phyloP scores from a whole-genome alignment of 1,140 invertebrate genomes.

The Subanguina moxae region DNA sequence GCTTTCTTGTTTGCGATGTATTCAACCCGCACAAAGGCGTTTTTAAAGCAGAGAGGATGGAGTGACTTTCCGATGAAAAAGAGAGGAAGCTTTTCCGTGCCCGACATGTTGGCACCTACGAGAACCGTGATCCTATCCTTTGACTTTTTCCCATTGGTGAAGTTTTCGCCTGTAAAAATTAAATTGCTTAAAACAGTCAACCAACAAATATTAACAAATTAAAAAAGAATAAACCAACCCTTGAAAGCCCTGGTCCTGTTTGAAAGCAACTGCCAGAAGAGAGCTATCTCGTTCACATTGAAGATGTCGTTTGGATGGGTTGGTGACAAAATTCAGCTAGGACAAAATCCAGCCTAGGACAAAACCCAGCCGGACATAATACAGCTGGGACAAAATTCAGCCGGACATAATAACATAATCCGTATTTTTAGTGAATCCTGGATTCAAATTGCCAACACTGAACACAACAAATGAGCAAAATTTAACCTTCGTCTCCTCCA shows the following conservation, averaged over 20 bases:
- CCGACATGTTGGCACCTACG: conserved; percentile 60
- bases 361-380: too few relatives aligned
- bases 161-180: conserved; percentile 1
- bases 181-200: not conserved
- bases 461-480: too few relatives aligned
- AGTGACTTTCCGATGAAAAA: conserved; percentile 62
- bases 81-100: conserved; percentile 61
- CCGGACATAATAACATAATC: too few relatives aligned
- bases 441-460: too few relatives aligned
- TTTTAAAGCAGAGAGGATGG: conserved; percentile 63
- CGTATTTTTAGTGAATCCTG: too few relatives aligned
- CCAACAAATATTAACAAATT: too few relatives aligned
- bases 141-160: conserved; percentile 59
- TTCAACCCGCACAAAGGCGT: conserved; percentile 58
- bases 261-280: conserved; percentile 8
- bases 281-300: conserved; percentile 4
- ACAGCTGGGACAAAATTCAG: too few relatives aligned
- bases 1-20: conserved; percentile 62
- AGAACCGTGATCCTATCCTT: conserved; percentile 62
- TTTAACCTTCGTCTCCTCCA: too few relatives aligned
- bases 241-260: conserved; percentile 3
- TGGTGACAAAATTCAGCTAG: too few relatives aligned
- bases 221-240: not conserved
- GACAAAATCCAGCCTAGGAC: too few relatives aligned
- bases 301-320: conserved; percentile 11